Conservation (phyloP, 2,888 invertebrate species). For the Nymphalis c-album region DNA sequence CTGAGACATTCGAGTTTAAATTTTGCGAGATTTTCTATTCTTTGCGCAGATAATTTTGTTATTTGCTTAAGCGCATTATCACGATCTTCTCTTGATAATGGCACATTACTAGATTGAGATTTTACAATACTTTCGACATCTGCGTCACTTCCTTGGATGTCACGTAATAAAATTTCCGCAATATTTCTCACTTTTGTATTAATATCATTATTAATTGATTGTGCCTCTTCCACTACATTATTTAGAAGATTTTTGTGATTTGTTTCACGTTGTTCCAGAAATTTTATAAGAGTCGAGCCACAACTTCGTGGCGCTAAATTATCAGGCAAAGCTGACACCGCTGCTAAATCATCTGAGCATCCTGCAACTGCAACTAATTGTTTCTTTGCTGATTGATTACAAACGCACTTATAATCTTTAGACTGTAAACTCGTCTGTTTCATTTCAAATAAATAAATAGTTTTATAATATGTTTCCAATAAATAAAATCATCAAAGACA, state of each 20-base stretch:
- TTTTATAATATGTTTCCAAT: background rate
- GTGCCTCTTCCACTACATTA: constrained; percentile 48
- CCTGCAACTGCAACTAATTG: constrained; percentile 48
- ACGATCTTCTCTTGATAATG: constrained; percentile 42
- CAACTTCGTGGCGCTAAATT: constrained; percentile 58
- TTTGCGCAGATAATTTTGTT: constrained; percentile 44
- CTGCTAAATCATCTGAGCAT: constrained; percentile 58
- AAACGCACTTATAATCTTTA: constrained; percentile 16
- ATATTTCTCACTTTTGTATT: constrained; percentile 55
- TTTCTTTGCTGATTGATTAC: constrained; percentile 15
- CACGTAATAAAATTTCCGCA: constrained; percentile 52
- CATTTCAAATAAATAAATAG: constrained; percentile 1
- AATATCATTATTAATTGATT: constrained; percentile 50
- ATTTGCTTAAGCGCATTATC: constrained; percentile 50
- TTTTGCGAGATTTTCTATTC: constrained; percentile 48
- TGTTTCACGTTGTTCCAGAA: constrained; percentile 55
- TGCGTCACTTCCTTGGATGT: constrained; percentile 56
- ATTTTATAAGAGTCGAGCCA: constrained; percentile 58
- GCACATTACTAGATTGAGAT: constrained; percentile 27
- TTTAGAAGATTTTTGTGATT: constrained; percentile 49
- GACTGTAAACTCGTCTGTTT: background rate
- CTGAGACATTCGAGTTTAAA: constrained; percentile 56
- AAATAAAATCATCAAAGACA: background rate
- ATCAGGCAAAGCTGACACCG: constrained; percentile 61
- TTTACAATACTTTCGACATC: constrained; percentile 55